A percentile compares a stretch with the other conserved stretches of the same genome.
phyloP scores from a whole-genome alignment of 2,113 vertebrate species.

The mouse (Mus musculus) region GRCm39 chr4:119612501-119613000 shows the following conservation, averaged over 20 bases:
- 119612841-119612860: conserved; percentile 37
- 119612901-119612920: not conserved
- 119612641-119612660: not conserved
- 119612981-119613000: conserved; percentile 15
- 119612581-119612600: not conserved
- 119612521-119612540: not conserved
- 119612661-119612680: not conserved
- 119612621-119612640: not conserved
- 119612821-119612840: conserved; percentile 42
- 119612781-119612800: not conserved
- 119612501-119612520: not conserved
- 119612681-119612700: not conserved
- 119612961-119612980: not conserved
- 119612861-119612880: conserved; percentile 37
- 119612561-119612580: not conserved
- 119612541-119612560: not conserved
- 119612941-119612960: not conserved
- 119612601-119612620: not conserved
- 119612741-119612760: conserved; percentile 12
- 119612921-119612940: conserved; percentile 12
- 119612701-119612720: not conserved
- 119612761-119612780: conserved; percentile 45
- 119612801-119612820: not conserved
- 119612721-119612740: conserved; percentile 24
- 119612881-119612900: conserved; percentile 31